Percentiles rank a stretch among this genome's conserved stretches.
These are phyloP conservation scores for Rhopalosiphum maidis DNA, from an alignment of 1,140 invertebrate species.

Conservation along the genomic window DNA sequence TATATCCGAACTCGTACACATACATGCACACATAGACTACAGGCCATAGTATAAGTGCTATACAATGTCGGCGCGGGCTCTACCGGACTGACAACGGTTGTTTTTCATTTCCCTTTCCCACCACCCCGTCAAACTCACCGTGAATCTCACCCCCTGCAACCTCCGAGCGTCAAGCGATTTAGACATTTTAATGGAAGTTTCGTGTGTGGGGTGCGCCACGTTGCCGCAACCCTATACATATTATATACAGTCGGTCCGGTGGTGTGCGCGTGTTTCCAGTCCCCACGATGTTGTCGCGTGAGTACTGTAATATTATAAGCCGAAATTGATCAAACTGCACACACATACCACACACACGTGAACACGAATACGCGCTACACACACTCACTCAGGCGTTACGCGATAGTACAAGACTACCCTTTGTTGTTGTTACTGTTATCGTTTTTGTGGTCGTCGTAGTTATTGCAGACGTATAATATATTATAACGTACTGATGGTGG, in stretches of 20 bases:
- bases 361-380: neutral
- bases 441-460: neutral
- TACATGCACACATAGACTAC: neutral
- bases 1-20: neutral
- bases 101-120: conserved; percentile 20
- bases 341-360: neutral
- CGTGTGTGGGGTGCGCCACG: neutral
- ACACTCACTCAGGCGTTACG: neutral
- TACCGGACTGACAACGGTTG: conserved; percentile 31
- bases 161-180: neutral
- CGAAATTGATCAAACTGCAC: conserved; percentile 37
- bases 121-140: neutral
- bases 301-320: neutral
- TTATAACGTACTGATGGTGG: neutral
- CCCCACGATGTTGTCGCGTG: neutral
- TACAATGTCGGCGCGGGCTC: conserved; percentile 23
- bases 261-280: neutral
- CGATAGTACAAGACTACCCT: neutral
- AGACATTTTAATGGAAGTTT: conserved; percentile 56
- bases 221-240: neutral
- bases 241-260: neutral
- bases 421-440: neutral
- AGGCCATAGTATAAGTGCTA: conserved; percentile 24
- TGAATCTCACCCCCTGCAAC: neutral
- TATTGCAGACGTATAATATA: neutral